phyloP scores from a whole-genome alignment of 2,888 invertebrate genomes.

The Microctonus aethiopoides region DNA sequence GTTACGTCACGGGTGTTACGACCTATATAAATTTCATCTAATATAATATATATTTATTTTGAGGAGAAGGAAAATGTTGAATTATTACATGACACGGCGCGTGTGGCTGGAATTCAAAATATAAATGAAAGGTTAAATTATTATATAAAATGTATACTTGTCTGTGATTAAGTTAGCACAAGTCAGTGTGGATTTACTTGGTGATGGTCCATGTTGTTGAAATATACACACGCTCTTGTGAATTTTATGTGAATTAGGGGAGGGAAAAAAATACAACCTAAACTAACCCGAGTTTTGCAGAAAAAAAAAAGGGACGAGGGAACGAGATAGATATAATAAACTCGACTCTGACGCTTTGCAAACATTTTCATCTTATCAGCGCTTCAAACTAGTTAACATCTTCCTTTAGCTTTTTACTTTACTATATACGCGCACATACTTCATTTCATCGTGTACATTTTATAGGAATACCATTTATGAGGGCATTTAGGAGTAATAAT shows the following conservation, averaged over 20 bases:
- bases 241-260: not conserved
- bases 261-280: not conserved
- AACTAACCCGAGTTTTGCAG: too few relatives aligned
- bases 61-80: not conserved
- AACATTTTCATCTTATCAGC: conserved; percentile 8
- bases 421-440: too few relatives aligned
- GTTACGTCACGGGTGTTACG: not conserved
- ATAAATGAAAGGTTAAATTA: not conserved
- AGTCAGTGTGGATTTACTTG: not conserved
- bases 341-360: conserved; percentile 5
- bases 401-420: not conserved
- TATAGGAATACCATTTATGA: too few relatives aligned
- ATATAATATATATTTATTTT: not conserved
- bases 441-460: too few relatives aligned
- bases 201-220: not conserved
- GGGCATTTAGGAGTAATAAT: too few relatives aligned
- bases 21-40: not conserved
- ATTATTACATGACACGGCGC: not conserved
- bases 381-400: conserved; percentile 1
- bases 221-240: not conserved
- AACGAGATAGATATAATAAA: not conserved
- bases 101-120: not conserved
- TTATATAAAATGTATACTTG: not conserved
- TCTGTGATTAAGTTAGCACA: not conserved
- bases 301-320: not conserved